Evolutionary conservation across 2,113 vertebrate species (phyloP).

Genomic region (Centropus bengalensis): DNA sequence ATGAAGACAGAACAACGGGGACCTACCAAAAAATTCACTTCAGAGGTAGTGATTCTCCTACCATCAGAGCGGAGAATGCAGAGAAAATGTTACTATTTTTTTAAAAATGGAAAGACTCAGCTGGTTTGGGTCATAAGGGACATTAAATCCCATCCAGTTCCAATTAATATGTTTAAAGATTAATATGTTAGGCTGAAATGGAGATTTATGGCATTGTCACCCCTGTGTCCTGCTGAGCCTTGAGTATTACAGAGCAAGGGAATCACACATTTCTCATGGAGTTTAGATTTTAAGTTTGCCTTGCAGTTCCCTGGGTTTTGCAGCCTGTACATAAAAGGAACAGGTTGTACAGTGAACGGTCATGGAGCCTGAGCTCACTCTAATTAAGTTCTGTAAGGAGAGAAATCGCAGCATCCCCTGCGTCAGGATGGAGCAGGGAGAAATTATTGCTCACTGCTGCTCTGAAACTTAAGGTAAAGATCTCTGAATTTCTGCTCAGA

Average conservation of each 20-base stretch:
- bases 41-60: background rate
- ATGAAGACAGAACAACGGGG: background rate
- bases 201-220: slow-evolving; percentile 59
- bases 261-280: background rate
- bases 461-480: background rate
- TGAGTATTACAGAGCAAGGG: background rate
- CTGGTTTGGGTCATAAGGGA: no score
- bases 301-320: background rate
- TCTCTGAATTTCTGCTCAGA: background rate
- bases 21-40: background rate
- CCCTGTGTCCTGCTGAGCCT: background rate
- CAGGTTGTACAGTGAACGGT: background rate
- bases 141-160: no score
- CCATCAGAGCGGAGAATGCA: background rate
- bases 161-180: background rate
- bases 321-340: background rate
- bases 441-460: background rate
- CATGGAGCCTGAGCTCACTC: background rate
- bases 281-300: background rate
- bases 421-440: background rate
- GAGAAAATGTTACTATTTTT: background rate
- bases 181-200: slow-evolving; percentile 14
- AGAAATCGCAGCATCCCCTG: background rate
- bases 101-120: background rate
- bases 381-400: background rate